phyloP scores from a whole-genome alignment of 2,113 vertebrate genomes.

The Syngnathus typhle region DNA sequence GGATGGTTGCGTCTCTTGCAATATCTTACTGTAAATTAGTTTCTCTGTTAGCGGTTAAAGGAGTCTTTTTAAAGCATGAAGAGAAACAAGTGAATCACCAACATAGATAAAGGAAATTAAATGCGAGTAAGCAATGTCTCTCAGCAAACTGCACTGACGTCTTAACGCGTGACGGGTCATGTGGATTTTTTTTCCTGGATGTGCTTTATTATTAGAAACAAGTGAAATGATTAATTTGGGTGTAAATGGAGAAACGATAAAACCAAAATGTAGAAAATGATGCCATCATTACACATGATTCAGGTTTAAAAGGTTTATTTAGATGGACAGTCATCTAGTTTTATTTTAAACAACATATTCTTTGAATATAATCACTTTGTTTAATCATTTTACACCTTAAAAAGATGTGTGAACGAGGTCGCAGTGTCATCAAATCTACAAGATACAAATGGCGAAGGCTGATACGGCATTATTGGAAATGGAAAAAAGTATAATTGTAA shows the following conservation, averaged over 20 bases:
- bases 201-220: slow-evolving; percentile 1
- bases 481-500: not conserved
- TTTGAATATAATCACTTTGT: slow-evolving; percentile 51
- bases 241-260: not conserved
- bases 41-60: no score
- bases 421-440: slow-evolving; percentile 6
- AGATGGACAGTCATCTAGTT: slow-evolving; percentile 34
- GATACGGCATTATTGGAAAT: not conserved
- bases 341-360: slow-evolving; percentile 40
- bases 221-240: not conserved
- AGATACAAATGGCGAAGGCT: not conserved
- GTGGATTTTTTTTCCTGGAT: not conserved
- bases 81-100: no score
- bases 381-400: slow-evolving; percentile 48
- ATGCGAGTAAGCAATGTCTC: no score
- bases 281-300: not conserved
- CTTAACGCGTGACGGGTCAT: not conserved
- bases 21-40: no score
- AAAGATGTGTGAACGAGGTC: slow-evolving; percentile 39
- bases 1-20: no score
- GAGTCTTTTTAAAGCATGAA: no score
- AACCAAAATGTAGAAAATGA: no score
- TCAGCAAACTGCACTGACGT: not conserved
- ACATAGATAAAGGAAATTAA: no score
- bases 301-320: slow-evolving; percentile 13